phyloP scores from a whole-genome alignment of 2,888 invertebrate genomes.

The Diaprepes abbreviatus region DNA sequence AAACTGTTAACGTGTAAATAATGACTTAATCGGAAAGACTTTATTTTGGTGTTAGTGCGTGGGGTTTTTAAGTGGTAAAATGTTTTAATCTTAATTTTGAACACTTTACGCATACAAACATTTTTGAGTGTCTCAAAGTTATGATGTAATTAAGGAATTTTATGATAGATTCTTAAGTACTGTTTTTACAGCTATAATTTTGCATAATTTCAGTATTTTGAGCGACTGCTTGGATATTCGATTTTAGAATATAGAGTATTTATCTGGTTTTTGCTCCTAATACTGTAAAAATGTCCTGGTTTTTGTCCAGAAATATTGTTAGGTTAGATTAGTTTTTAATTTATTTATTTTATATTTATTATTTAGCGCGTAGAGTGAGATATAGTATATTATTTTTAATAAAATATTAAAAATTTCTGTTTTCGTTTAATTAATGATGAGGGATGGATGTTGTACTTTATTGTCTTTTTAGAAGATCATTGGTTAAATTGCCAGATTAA shows the following conservation, averaged over 20 bases:
- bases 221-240: neutral
- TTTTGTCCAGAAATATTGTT: neutral
- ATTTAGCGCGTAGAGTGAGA: neutral
- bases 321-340: neutral
- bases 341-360: constrained; percentile 16
- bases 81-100: constrained; percentile 6
- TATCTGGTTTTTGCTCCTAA: constrained; percentile 5
- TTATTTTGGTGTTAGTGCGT: constrained; percentile 17
- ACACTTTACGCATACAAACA: neutral
- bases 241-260: neutral
- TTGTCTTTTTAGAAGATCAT: no score
- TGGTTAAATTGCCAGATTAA: no score
- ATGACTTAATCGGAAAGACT: neutral
- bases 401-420: neutral
- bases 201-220: neutral
- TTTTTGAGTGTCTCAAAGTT: neutral
- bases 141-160: neutral
- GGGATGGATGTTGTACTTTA: no score
- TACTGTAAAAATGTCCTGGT: neutral
- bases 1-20: constrained; percentile 24
- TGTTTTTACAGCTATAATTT: neutral
- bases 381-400: neutral
- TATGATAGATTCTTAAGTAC: neutral
- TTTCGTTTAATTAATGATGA: constrained; percentile 3
- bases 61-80: constrained; percentile 9